Evolutionary conservation across 2,113 vertebrate species (phyloP).

Genomic region (Chunga burmeisteri): DNA sequence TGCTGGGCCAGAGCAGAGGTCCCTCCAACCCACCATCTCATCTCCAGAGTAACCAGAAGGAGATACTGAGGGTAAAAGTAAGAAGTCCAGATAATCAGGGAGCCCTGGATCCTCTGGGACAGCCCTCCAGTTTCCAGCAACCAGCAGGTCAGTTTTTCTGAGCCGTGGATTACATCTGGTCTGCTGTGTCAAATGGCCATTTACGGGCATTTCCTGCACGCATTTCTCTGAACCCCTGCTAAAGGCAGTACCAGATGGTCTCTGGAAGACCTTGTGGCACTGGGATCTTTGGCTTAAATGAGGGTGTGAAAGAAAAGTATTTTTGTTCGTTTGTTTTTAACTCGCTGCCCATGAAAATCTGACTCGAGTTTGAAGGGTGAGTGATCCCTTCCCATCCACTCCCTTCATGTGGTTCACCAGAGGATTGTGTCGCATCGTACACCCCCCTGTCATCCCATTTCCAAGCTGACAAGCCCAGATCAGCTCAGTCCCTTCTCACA

Average conservation of each 20-base stretch:
- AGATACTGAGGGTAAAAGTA: background rate
- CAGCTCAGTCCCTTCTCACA: background rate
- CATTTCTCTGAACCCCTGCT: background rate
- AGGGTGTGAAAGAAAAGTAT: background rate
- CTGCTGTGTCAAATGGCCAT: background rate
- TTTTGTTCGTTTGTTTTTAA: background rate
- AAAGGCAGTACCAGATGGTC: background rate
- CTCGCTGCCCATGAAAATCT: background rate
- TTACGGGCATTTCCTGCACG: background rate
- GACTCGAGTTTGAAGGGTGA: background rate
- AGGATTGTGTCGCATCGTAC: rapidly evolving
- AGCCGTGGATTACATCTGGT: background rate
- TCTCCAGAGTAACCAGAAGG: background rate
- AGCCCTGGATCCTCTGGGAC: background rate
- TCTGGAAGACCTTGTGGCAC: background rate
- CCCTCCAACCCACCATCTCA: background rate
- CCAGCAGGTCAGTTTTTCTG: background rate
- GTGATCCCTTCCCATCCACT: background rate
- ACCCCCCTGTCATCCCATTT: background rate
- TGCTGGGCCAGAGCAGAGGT: background rate
- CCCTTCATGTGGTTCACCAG: background rate
- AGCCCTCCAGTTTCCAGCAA: background rate
- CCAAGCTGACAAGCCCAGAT: rapidly evolving
- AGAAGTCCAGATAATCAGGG: background rate
- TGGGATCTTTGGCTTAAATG: background rate